A percentile compares a stretch with the other conserved stretches of the same genome.
Conservation (phyloP, 2,888 invertebrate genomes). For the Drosophila nr. perissopoda region DNA sequence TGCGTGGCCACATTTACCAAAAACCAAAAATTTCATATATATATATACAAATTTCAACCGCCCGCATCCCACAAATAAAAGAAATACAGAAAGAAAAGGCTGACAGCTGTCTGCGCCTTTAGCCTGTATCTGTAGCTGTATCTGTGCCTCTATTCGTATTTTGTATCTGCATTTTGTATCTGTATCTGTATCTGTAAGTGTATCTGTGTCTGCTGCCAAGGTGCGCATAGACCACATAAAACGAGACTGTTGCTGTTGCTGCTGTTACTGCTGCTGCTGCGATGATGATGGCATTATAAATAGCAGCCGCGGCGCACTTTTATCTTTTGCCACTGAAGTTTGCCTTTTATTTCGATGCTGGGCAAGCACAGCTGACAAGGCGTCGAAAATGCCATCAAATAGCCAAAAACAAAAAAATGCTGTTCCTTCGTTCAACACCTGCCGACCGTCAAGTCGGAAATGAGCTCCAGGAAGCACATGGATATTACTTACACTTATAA, state of each 20-base stretch:
- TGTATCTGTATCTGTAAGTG: conserved; percentile 6
- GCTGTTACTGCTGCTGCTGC: conserved; percentile 12
- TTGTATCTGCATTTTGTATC: conserved; percentile 6
- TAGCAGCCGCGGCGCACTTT: conserved; percentile 57
- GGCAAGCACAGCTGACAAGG: conserved; percentile 22
- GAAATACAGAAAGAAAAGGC: conserved; percentile 10
- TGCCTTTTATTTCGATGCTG: conserved; percentile 18
- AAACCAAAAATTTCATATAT: conserved; percentile 39
- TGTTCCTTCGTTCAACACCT: conserved; percentile 62
- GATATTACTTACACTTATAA: conserved; percentile 3
- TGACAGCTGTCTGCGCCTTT: conserved; percentile 44
- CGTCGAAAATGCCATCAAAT: conserved; percentile 13
- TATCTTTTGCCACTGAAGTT: conserved; percentile 49
- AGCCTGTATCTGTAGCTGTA: conserved; percentile 7
- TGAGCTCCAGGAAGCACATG: conserved; percentile 21
- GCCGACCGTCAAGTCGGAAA: conserved; percentile 51
- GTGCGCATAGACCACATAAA: conserved; percentile 28
- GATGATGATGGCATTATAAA: conserved; percentile 49
- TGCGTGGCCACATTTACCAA: conserved; percentile 73
- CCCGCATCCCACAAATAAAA: conserved; percentile 60
- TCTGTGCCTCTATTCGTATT: conserved; percentile 6
- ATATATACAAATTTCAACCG: conserved; percentile 70
- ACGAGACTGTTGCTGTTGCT: neutral
- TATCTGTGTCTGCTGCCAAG: conserved; percentile 25
- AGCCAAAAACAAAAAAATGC: conserved; percentile 3